Percentiles rank a stretch among this genome's conserved stretches.
Evolutionary conservation across 2,888 invertebrate species (phyloP).

Genomic region (Sipunculus nudus): DNA sequence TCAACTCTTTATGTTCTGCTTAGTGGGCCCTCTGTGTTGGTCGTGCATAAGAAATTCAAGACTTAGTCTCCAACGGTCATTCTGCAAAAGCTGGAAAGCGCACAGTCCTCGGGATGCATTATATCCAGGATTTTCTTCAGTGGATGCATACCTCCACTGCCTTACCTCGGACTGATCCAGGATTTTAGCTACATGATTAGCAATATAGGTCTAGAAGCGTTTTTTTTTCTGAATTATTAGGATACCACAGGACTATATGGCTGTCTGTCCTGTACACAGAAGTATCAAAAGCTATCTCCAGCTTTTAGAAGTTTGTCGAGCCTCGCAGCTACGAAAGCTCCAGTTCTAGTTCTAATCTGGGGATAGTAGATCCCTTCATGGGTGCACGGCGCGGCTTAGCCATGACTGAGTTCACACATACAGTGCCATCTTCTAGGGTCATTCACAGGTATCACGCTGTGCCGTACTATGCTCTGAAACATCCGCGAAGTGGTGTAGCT

Average conservation of each 20-base stretch:
- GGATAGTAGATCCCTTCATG: background rate
- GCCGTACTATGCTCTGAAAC: too few species aligned
- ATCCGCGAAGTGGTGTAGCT: background rate
- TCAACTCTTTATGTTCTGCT: background rate
- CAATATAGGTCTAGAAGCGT: background rate
- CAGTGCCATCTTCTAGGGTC: background rate
- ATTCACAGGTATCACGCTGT: background rate
- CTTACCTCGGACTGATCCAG: background rate
- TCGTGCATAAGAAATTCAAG: background rate
- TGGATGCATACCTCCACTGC: background rate
- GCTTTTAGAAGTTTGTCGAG: background rate
- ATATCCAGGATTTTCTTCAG: background rate
- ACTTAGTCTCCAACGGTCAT: background rate
- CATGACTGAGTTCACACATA: background rate
- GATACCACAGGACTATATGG: background rate
- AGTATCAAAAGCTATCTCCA: background rate
- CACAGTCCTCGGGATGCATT: background rate
- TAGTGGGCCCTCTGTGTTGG: background rate
- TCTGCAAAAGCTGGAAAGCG: background rate
- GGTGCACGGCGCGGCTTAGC: background rate
- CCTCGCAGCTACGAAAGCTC: background rate
- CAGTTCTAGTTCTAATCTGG: background rate
- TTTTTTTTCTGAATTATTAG: background rate
- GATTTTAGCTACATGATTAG: background rate
- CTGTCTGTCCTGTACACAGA: background rate